Conservation (phyloP, 2,888 invertebrate genomes). For the Morpho helenor region DNA sequence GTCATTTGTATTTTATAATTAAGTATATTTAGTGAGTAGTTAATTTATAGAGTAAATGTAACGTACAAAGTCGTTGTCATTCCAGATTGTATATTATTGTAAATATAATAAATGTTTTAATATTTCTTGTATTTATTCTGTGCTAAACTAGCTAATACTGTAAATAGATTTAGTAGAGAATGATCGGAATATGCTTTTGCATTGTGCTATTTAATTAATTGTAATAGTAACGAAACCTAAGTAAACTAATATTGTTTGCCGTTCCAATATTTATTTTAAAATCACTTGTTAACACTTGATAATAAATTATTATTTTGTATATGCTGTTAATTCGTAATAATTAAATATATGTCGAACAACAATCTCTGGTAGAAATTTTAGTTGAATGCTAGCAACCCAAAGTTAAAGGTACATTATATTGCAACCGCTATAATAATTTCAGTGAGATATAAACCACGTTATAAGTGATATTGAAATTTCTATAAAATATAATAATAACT, state of each 20-base stretch:
- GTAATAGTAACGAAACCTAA: not conserved
- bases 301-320: constrained; percentile 1
- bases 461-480: too few species aligned
- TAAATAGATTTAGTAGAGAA: constrained; percentile 53
- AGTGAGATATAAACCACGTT: too few species aligned
- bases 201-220: constrained; percentile 20
- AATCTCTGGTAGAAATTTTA: constrained; percentile 14
- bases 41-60: constrained; percentile 41
- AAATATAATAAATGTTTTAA: constrained; percentile 59
- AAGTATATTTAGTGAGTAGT: constrained; percentile 22
- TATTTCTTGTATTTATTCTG: constrained; percentile 60
- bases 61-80: constrained; percentile 72
- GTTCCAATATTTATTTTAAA: not conserved
- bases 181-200: constrained; percentile 41
- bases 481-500: too few species aligned
- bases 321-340: constrained; percentile 2
- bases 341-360: not conserved
- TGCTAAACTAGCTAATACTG: constrained; percentile 49
- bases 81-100: constrained; percentile 66
- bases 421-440: not conserved
- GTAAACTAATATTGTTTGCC: constrained; percentile 8
- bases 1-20: constrained; percentile 24
- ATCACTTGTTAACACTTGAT: not conserved
- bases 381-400: constrained; percentile 21
- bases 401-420: not conserved